Evolutionary conservation across 2,113 vertebrate species (phyloP).

Genomic region (Chlamydotis undulata): DNA sequence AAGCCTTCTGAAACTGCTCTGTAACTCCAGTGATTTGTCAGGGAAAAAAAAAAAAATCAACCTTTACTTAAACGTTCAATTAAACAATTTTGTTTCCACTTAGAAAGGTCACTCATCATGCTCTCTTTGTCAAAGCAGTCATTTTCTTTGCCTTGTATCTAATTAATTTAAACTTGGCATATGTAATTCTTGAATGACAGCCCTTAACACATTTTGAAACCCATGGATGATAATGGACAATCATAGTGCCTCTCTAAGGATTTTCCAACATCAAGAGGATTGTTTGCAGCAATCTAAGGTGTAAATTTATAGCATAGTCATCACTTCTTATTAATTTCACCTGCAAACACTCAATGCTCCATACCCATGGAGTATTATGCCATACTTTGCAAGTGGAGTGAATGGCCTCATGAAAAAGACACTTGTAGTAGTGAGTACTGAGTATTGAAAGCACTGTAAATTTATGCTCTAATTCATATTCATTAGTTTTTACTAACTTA

Average conservation of each 20-base stretch:
- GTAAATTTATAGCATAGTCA: background rate
- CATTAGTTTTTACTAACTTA: background rate
- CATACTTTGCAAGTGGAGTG: background rate
- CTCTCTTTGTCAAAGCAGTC: background rate
- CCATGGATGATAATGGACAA: background rate
- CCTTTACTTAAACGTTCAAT: conserved; percentile 1
- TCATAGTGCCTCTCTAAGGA: background rate
- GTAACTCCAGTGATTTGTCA: background rate
- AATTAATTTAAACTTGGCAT: conserved; percentile 13
- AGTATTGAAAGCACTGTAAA: background rate
- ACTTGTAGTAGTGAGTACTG: too few relatives aligned
- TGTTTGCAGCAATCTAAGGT: background rate
- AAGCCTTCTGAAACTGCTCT: background rate
- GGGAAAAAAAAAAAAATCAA: background rate
- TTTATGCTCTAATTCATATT: background rate
- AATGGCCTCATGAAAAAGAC: background rate
- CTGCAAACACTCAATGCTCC: background rate
- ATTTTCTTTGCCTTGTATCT: background rate
- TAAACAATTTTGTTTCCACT: conserved; percentile 16
- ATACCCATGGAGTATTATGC: background rate
- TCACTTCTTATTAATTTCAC: background rate
- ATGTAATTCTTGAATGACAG: background rate
- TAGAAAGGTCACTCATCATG: background rate
- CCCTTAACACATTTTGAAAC: background rate
- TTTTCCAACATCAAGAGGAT: background rate